Percentiles rank a stretch among this genome's conserved stretches.
phyloP scores from a whole-genome alignment of 2,888 invertebrate species.

The Lycocerus yunnanus region DNA sequence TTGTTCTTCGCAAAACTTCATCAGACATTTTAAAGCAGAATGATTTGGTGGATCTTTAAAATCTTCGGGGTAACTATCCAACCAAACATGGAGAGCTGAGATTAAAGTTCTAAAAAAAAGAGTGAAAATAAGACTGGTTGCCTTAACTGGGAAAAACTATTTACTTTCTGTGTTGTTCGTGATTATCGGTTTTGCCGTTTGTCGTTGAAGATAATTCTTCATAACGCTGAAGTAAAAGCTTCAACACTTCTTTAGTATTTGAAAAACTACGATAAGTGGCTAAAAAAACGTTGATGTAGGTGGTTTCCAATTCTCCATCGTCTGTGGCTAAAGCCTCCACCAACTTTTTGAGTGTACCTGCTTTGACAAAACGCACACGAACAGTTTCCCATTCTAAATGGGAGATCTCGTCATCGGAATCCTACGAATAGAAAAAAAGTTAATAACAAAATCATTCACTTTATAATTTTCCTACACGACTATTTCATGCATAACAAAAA shows the following conservation, averaged over 20 bases:
- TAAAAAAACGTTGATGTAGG: conserved; percentile 96
- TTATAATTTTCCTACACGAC: neutral
- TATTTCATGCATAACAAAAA: neutral
- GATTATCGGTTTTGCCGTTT: conserved; percentile 61
- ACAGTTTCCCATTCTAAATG: conserved; percentile 99
- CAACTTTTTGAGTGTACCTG: conserved; percentile 90
- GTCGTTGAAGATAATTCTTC: conserved; percentile 67
- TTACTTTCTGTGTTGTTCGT: conserved; percentile 76
- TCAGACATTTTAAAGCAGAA: conserved; percentile 77
- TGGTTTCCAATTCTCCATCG: conserved; percentile 95
- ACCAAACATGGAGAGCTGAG: conserved; percentile 93
- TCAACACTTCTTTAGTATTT: conserved; percentile 82
- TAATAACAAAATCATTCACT: neutral
- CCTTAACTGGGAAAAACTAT: conserved; percentile 31
- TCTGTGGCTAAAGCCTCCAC: conserved; percentile 94
- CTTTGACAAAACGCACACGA: conserved; percentile 91
- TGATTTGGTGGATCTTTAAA: conserved; percentile 81
- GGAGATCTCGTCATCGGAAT: conserved; percentile 90
- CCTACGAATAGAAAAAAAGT: conserved; percentile 60
- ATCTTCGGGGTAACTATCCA: conserved; percentile 97
- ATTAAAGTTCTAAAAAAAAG: conserved; percentile 73
- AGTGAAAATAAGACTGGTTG: neutral
- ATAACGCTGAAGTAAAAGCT: conserved; percentile 77
- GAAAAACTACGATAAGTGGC: conserved; percentile 94
- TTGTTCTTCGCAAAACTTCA: conserved; percentile 83